phyloP scores from a whole-genome alignment of 2,888 invertebrate species.

The Rhingia campestris region DNA sequence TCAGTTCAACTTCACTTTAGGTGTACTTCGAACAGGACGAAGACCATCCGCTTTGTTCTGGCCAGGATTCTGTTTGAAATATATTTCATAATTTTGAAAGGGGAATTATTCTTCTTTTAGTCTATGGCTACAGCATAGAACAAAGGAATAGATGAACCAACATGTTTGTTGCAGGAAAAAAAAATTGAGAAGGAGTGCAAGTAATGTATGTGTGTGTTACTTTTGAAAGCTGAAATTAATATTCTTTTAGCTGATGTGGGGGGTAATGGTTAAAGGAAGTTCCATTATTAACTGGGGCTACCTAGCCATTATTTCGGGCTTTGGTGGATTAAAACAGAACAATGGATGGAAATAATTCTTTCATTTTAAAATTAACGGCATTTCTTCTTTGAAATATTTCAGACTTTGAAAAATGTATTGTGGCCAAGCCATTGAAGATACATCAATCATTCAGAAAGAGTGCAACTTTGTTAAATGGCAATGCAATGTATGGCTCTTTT shows the following conservation, averaged over 20 bases:
- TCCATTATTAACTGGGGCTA: too few relatives aligned
- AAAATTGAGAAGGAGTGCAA: background rate
- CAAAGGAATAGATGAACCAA: slow-evolving; percentile 45
- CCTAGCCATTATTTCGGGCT: too few relatives aligned
- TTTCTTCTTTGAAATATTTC: too few relatives aligned
- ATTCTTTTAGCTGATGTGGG: background rate
- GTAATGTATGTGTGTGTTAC: slow-evolving; percentile 4
- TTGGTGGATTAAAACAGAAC: too few relatives aligned
- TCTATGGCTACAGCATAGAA: slow-evolving; percentile 16
- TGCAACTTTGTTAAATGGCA: too few relatives aligned
- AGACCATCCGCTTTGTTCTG: slow-evolving; percentile 38
- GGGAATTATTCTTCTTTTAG: slow-evolving; percentile 14
- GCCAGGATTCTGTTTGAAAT: slow-evolving; percentile 44
- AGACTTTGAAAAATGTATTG: too few relatives aligned
- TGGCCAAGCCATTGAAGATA: too few relatives aligned
- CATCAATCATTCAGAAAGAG: too few relatives aligned
- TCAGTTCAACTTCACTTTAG: slow-evolving; percentile 53
- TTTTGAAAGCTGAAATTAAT: slow-evolving; percentile 36
- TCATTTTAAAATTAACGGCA: too few relatives aligned
- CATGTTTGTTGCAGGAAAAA: slow-evolving; percentile 6
- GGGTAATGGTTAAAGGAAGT: too few relatives aligned
- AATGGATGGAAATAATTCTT: too few relatives aligned
- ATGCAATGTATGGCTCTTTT: too few relatives aligned
- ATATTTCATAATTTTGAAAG: slow-evolving; percentile 58
- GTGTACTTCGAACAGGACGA: slow-evolving; percentile 18